Evolutionary conservation across 2,113 vertebrate genomes (phyloP).

Genomic region (Pica pica): DNA sequence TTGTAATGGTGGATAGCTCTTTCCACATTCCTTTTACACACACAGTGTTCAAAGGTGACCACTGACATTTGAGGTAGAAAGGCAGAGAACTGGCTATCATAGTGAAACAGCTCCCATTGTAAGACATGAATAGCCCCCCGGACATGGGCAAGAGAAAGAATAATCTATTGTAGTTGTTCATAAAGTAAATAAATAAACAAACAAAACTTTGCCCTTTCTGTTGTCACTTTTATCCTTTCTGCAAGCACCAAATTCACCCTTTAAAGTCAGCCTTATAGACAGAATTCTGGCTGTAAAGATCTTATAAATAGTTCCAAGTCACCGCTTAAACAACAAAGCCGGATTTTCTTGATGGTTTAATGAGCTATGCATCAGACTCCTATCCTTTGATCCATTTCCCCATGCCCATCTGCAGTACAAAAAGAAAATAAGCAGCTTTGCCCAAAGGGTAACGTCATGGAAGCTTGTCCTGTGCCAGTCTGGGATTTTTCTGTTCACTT

Average conservation of each 20-base stretch:
- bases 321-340: not conserved
- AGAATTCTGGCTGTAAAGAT: not conserved
- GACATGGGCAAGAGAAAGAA: not conserved
- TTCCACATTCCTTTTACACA: not conserved
- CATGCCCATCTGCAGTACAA: not conserved
- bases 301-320: not conserved
- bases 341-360: not conserved
- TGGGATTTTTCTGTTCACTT: not conserved
- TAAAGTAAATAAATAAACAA: not conserved
- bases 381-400: not conserved
- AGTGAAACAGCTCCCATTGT: not conserved
- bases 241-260: not conserved
- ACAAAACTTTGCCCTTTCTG: not conserved
- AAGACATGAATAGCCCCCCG: fast-evolving
- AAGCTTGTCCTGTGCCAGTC: not conserved
- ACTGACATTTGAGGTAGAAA: not conserved
- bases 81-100: not conserved
- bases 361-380: not conserved
- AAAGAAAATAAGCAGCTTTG: slow-evolving; percentile 13
- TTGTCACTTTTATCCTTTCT: not conserved
- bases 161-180: not conserved
- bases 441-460: not conserved
- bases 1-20: not conserved
- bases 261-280: not conserved
- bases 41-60: not conserved